Evolutionary conservation across 2,113 vertebrate genomes (phyloP).

Genomic region (Brienomyrus longianalis): DNA sequence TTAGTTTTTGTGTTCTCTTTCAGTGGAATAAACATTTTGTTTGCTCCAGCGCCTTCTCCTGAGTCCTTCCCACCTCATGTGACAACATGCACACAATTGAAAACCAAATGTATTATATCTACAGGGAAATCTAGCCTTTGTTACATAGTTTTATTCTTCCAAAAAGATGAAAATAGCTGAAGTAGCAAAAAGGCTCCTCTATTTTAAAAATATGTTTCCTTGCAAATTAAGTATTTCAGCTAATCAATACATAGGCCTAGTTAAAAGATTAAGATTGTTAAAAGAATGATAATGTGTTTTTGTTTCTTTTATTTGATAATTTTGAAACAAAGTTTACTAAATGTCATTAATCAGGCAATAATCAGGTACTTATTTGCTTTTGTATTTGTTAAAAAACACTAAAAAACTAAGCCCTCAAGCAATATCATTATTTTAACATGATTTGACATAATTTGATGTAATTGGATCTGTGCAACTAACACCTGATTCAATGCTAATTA

Average conservation of each 20-base stretch:
- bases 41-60: too few relatives aligned
- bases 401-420: background rate
- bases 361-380: background rate
- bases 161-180: background rate
- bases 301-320: background rate
- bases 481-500: background rate
- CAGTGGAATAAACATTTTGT: too few relatives aligned
- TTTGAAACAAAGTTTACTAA: background rate
- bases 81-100: background rate
- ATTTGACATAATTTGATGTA: background rate
- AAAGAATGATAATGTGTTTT: background rate
- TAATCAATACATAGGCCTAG: background rate
- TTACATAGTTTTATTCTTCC: background rate
- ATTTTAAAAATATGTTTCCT: background rate
- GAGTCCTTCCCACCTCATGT: too few relatives aligned
- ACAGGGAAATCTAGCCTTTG: background rate
- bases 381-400: background rate
- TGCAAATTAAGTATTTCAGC: background rate
- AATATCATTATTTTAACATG: background rate
- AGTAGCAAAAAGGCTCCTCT: background rate
- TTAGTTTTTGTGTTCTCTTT: too few relatives aligned
- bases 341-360: background rate
- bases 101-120: slow-evolving; percentile 8
- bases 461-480: background rate
- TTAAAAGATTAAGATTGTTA: background rate